Evolutionary conservation across 2,797 vertebrate genomes (phyloP).

Genomic region (Brachymystax lenok): DNA sequence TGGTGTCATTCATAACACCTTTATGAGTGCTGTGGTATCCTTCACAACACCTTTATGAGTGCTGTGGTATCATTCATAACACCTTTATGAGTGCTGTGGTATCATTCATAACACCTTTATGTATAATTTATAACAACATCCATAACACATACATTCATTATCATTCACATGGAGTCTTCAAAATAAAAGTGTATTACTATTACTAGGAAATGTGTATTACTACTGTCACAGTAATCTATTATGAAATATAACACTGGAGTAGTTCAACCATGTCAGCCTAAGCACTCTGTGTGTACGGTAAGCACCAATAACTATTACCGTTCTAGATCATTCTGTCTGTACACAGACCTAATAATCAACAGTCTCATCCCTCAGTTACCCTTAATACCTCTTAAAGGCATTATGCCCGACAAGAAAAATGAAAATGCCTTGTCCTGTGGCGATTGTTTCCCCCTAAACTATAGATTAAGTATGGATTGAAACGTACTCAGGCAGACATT

Average conservation of each 20-base stretch:
- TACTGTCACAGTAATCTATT: not conserved
- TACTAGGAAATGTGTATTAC: not conserved
- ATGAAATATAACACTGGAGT: not conserved
- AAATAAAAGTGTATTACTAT: no score
- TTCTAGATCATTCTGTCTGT: constrained; percentile 1
- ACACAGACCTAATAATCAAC: constrained; percentile 16
- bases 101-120: not conserved
- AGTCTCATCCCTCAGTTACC: constrained; percentile 7
- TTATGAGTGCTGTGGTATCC: no score
- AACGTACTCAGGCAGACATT: constrained; percentile 28
- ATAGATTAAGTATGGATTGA: constrained; percentile 32
- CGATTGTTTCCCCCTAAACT: constrained; percentile 23
- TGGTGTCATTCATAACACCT: no score
- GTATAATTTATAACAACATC: not conserved
- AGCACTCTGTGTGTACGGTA: not conserved
- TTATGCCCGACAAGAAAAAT: constrained; percentile 38
- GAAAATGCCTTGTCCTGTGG: constrained; percentile 27
- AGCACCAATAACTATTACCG: not conserved
- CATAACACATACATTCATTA: not conserved
- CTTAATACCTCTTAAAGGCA: constrained; percentile 35
- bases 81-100: no score
- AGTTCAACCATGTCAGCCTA: not conserved
- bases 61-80: no score
- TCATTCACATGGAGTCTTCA: not conserved
- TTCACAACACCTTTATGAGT: no score